Evolutionary conservation across 2,797 vertebrate species (phyloP).

Genomic region (Protosalanx chinensis): DNA sequence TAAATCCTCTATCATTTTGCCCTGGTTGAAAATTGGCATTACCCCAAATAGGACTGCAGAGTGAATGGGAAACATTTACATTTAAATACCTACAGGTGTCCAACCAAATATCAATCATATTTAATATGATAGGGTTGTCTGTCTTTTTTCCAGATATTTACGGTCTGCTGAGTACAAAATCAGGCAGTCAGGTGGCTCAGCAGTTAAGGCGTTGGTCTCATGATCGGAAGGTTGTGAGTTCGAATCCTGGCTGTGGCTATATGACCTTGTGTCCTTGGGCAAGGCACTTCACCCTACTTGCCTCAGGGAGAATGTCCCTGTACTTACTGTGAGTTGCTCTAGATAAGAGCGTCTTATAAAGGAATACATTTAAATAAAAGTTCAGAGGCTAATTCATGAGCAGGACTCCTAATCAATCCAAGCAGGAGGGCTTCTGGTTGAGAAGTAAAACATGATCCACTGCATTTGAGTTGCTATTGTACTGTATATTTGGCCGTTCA

Average conservation of each 20-base stretch:
- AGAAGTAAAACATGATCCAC: conserved; percentile 6
- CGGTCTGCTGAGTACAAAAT: conserved; percentile 4
- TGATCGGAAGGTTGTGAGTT: no score
- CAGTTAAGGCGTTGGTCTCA: no score
- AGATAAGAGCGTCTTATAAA: no score
- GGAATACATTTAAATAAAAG: no score
- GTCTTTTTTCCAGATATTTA: conserved; percentile 14
- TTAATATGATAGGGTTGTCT: conserved; percentile 20
- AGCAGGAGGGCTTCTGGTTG: background rate
- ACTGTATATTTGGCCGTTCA: background rate
- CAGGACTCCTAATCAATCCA: conserved; percentile 19
- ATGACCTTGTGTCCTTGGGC: no score
- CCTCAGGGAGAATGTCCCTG: no score
- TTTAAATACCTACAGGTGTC: conserved; percentile 19
- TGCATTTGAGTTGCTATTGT: background rate
- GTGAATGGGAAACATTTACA: background rate
- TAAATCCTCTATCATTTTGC: conserved; percentile 4
- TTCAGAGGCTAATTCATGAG: no score
- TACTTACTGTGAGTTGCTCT: no score
- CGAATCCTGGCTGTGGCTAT: no score
- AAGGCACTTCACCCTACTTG: no score
- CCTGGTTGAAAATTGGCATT: conserved; percentile 18
- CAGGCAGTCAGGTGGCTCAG: background rate
- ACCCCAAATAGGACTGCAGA: conserved; percentile 20
- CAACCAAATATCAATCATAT: conserved; percentile 17